These are phyloP conservation scores for Buceros bicornis DNA, from an alignment of 2,797 vertebrate species.

Conservation along the genomic window DNA sequence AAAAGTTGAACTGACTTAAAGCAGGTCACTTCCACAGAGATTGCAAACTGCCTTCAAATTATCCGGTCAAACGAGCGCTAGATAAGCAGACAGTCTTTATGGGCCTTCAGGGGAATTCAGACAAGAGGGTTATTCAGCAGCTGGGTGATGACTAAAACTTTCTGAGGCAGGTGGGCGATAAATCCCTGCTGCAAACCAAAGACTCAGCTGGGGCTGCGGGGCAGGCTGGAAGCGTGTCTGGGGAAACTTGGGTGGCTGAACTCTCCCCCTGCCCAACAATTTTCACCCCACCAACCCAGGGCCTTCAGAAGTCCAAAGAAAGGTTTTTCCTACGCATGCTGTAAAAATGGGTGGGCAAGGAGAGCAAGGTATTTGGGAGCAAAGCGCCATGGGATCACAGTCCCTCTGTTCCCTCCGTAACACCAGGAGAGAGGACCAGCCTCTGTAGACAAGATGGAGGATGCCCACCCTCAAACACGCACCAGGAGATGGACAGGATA, in stretches of 20 bases:
- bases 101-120: slow-evolving; percentile 32
- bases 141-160: slow-evolving; percentile 46
- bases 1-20: slow-evolving; percentile 15
- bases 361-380: neutral
- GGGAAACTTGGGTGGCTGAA: neutral
- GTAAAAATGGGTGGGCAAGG: neutral
- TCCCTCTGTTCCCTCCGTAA: neutral
- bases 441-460: neutral
- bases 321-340: rapidly evolving
- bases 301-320: neutral
- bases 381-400: neutral
- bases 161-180: slow-evolving; percentile 25
- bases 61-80: neutral
- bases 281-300: neutral
- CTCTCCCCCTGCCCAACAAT: neutral
- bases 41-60: slow-evolving; percentile 51
- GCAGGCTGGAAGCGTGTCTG: neutral
- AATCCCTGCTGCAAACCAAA: neutral
- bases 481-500: neutral
- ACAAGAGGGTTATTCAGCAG: slow-evolving; percentile 56
- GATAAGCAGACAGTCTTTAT: slow-evolving; percentile 38
- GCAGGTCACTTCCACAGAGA: slow-evolving; percentile 1
- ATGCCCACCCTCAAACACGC: neutral
- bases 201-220: neutral
- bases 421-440: neutral